phyloP scores from a whole-genome alignment of 1,140 invertebrate genomes.

The Drosophila orosa region DNA sequence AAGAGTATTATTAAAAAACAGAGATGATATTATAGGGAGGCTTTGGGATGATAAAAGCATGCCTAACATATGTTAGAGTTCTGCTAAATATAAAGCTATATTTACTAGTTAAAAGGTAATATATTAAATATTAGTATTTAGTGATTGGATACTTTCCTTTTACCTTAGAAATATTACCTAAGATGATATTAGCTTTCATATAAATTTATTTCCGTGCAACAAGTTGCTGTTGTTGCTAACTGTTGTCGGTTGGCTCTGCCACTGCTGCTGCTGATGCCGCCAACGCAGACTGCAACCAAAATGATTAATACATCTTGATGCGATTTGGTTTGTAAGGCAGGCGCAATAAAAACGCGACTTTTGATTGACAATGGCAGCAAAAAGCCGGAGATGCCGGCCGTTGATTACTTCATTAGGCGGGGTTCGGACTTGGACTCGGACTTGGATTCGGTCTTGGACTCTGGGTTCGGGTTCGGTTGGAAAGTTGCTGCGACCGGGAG shows the following conservation, averaged over 20 bases:
- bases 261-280: constrained; percentile 46
- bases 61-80: too few species aligned
- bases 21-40: too few species aligned
- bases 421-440: constrained; percentile 11
- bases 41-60: too few species aligned
- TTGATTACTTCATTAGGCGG: constrained; percentile 77
- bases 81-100: too few species aligned
- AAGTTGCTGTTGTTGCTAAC: constrained; percentile 23
- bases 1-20: too few species aligned
- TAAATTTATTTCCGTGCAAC: neutral
- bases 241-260: constrained; percentile 23
- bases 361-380: constrained; percentile 76
- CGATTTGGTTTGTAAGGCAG: constrained; percentile 77
- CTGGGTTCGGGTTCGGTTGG: constrained; percentile 11
- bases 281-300: constrained; percentile 65
- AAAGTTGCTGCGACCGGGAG: constrained; percentile 34
- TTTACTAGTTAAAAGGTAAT: too few species aligned
- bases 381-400: constrained; percentile 69
- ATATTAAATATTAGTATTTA: too few species aligned
- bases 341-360: constrained; percentile 76
- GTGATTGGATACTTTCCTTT: too few species aligned
- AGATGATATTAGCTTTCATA: neutral
- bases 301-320: constrained; percentile 83
- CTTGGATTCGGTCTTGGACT: neutral
- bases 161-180: too few species aligned